Conservation (phyloP, 2,888 invertebrate genomes). For the Petrolisthes manimaculis region DNA sequence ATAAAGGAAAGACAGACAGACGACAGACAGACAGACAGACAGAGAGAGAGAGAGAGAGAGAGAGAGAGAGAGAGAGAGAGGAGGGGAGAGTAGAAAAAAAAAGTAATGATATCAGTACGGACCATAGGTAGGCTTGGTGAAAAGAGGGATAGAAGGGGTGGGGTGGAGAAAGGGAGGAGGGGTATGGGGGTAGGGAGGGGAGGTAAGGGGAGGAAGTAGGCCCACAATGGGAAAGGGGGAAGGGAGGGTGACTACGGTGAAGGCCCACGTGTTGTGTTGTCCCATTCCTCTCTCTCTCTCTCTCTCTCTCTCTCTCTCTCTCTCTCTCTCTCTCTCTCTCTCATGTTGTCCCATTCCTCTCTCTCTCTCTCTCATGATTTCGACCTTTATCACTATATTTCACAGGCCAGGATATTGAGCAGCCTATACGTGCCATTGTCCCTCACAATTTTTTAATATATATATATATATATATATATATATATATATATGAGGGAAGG, state of each 20-base stretch:
- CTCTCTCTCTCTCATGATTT: neutral
- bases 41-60: constrained; percentile 23
- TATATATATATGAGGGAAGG: too few species aligned
- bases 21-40: neutral
- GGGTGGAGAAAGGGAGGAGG: neutral
- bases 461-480: too few species aligned
- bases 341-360: neutral
- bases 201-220: constrained; percentile 15
- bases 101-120: neutral
- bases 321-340: constrained; percentile 2
- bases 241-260: neutral
- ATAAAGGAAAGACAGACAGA: neutral
- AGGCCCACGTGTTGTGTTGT: neutral
- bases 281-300: neutral
- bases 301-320: constrained; percentile 2
- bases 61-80: constrained; percentile 7
- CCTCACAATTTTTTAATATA: too few species aligned
- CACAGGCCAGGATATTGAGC: too few species aligned
- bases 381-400: neutral
- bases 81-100: neutral
- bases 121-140: neutral
- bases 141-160: neutral
- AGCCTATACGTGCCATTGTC: too few species aligned
- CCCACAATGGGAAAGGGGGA: neutral
- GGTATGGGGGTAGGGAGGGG: neutral